Conservation (phyloP, 2,113 vertebrate species). For the Alces alces region DNA sequence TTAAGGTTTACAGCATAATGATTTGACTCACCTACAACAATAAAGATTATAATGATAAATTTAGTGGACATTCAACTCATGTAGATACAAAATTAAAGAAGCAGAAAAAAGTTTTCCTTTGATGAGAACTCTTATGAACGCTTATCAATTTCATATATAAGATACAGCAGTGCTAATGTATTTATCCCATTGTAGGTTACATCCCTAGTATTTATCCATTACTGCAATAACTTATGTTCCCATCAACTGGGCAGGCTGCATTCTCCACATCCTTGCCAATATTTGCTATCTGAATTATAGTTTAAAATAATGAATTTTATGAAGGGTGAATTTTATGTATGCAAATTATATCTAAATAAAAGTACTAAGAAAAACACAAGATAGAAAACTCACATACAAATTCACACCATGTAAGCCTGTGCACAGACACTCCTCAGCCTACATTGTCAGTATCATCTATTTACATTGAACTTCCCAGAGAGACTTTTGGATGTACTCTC, state of each 20-base stretch:
- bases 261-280: neutral
- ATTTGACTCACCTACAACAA: neutral
- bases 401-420: neutral
- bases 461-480: neutral
- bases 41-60: neutral
- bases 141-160: neutral
- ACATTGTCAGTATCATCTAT: neutral
- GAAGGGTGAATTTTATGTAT: neutral
- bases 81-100: neutral
- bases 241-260: neutral
- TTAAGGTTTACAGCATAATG: neutral
- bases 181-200: neutral
- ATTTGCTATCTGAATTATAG: neutral
- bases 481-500: too few relatives aligned
- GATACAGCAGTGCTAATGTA: neutral
- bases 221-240: neutral
- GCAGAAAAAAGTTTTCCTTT: neutral
- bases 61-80: neutral
- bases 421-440: neutral
- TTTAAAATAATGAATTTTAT: neutral
- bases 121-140: neutral
- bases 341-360: neutral
- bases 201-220: neutral
- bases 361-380: neutral
- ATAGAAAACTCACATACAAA: neutral